Percentiles rank a stretch among this genome's conserved stretches.
These are phyloP conservation scores for Trachemys scripta DNA, from an alignment of 2,113 vertebrate species.

Conservation along the genomic window DNA sequence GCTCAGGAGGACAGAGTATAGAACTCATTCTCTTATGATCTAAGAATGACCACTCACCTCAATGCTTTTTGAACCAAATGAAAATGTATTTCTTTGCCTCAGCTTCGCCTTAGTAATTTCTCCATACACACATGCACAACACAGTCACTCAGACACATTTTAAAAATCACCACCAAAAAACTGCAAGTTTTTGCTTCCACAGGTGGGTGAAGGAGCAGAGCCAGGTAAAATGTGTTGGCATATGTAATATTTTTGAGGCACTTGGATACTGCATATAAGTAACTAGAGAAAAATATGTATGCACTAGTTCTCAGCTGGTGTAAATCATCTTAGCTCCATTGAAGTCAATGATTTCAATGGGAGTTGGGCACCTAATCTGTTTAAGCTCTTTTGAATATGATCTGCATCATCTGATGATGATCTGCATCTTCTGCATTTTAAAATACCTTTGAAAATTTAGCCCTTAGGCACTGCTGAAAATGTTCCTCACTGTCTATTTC, in stretches of 20 bases:
- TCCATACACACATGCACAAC: neutral
- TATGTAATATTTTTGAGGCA: neutral
- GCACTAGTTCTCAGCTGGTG: neutral
- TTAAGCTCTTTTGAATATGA: neutral
- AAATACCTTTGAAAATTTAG: neutral
- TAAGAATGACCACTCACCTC: neutral
- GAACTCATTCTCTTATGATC: constrained; percentile 17
- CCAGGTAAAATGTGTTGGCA: neutral
- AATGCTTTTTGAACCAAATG: constrained; percentile 31
- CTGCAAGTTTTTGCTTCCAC: neutral
- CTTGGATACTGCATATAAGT: neutral
- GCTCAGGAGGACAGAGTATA: neutral
- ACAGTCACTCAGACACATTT: neutral
- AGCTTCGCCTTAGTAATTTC: constrained; percentile 24
- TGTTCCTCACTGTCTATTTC: neutral
- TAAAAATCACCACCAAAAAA: neutral
- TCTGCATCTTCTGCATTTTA: neutral
- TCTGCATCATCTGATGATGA: neutral
- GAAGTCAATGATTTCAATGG: neutral
- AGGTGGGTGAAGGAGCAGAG: neutral
- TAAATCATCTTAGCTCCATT: neutral
- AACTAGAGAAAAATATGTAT: neutral
- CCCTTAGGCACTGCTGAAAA: neutral
- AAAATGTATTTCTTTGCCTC: constrained; percentile 31
- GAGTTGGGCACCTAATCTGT: neutral